These are phyloP conservation scores for Tridacna gigas DNA, from an alignment of 2,888 invertebrate species.

Conservation along the genomic window DNA sequence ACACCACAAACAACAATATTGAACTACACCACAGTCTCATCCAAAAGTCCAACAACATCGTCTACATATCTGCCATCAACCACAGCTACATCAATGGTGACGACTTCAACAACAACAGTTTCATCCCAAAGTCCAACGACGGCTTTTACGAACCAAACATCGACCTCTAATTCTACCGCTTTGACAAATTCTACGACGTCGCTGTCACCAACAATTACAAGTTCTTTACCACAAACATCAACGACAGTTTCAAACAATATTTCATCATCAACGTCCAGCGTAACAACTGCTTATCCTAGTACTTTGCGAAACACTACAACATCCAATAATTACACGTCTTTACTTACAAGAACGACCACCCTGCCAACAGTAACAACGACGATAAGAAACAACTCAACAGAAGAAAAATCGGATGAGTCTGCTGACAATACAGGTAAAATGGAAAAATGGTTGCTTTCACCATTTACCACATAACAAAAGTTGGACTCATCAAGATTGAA, in stretches of 20 bases:
- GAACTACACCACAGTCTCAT: too few relatives aligned
- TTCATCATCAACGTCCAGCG: neutral
- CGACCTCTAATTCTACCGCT: too few relatives aligned
- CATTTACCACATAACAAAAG: too few relatives aligned
- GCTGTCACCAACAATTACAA: too few relatives aligned
- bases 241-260: neutral
- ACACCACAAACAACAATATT: too few relatives aligned
- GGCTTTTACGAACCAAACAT: too few relatives aligned
- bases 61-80: neutral
- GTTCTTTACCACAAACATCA: too few relatives aligned
- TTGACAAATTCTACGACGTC: too few relatives aligned
- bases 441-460: neutral
- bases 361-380: neutral
- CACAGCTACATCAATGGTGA: neutral
- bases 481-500: too few relatives aligned
- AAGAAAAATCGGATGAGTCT: neutral
- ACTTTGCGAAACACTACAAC: too few relatives aligned
- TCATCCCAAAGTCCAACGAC: neutral
- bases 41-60: neutral
- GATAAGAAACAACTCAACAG: neutral
- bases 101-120: neutral
- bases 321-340: too few relatives aligned
- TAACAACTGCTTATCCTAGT: neutral
- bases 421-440: conserved; percentile 2
- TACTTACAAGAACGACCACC: neutral